Evolutionary conservation across 2,888 invertebrate species (phyloP), one percentile per base, ranked within the genome.

Genomic region (Chymomyza amoena): DNA sequence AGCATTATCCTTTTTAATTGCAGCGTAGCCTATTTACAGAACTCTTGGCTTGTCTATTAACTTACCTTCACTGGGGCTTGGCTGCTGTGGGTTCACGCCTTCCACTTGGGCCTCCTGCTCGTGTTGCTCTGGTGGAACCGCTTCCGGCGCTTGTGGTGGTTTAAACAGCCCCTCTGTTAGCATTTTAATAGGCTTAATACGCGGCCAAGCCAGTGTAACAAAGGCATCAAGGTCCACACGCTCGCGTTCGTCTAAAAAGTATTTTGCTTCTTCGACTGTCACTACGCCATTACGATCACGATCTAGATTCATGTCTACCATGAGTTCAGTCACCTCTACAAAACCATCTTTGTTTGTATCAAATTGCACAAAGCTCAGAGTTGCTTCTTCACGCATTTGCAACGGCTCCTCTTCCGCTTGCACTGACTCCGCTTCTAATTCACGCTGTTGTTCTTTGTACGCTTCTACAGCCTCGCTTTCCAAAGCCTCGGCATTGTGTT

Each of bases 231-330:
- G 91, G 81, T 94, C 93, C 62, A 96, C 92, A 86, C 94, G 94
- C 59, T 95, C 94, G 69, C 93, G 93, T 70, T 95, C 95, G 77
- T 94, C 94, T 66, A 96, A 92, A 91, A 96, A 96, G 87, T 93
- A 95, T 87, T 94, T 94, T 0, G 97, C 95, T 93, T 99, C 99
- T 70, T 98, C 98, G 28, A 95, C 95, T 70, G 96, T 94, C 16
- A 99, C 97, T 83, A 94, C 94, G 9, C 98, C 98, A 93, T 98
- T 96, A 72, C 95, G 94, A 92, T 99, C 96, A 81, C 95, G 95
- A 92, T 99, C 99, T 92, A 99, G 97, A 60, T 94, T 95, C 84
- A 93, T 93, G 70, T 95, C 94, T 2, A 94, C 93, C 92, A 95
- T 94, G 7, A 97, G 90, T 92, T 96, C 97, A 68, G 93, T 92